A percentile compares a stretch with the other conserved stretches of the same genome.
phyloP scores from a whole-genome alignment of 2,888 invertebrate genomes.

The Ernsta delagoae region DNA sequence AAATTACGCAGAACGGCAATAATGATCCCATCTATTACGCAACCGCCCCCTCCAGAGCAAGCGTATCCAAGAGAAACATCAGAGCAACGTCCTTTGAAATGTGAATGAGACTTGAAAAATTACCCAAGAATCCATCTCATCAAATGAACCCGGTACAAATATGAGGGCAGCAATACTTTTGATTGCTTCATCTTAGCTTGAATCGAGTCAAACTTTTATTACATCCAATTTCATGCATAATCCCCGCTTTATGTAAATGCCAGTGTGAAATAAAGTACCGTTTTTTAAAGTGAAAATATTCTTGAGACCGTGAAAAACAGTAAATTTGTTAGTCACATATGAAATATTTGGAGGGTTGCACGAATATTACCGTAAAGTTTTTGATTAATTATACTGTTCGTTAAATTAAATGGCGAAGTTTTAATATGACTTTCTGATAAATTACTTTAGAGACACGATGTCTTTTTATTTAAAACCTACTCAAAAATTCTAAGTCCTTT shows the following conservation, averaged over 20 bases:
- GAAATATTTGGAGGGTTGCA: slow-evolving; percentile 8
- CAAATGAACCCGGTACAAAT: slow-evolving; percentile 33
- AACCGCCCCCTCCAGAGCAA: slow-evolving; percentile 1
- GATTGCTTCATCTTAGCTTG: slow-evolving; percentile 39
- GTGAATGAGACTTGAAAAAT: slow-evolving; percentile 33
- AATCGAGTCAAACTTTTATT: slow-evolving; percentile 39
- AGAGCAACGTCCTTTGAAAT: slow-evolving; percentile 29
- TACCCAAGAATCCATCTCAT: slow-evolving; percentile 27
- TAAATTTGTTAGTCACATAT: slow-evolving; percentile 7
- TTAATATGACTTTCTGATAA: not conserved
- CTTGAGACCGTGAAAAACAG: slow-evolving; percentile 27
- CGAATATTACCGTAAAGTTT: not conserved
- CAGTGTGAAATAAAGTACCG: slow-evolving; percentile 16
- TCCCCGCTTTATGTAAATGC: slow-evolving; percentile 18
- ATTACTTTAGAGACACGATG: slow-evolving; percentile 1
- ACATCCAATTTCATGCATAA: slow-evolving; percentile 36
- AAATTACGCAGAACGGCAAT: slow-evolving; percentile 33
- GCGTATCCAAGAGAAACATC: slow-evolving; percentile 31
- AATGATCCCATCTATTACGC: slow-evolving; percentile 35
- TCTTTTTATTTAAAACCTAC: slow-evolving; percentile 4
- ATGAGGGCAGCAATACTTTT: slow-evolving; percentile 38
- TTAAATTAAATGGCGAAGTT: not conserved
- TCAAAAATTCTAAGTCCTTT: slow-evolving; percentile 17
- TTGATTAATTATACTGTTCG: not conserved
- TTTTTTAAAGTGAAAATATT: slow-evolving; percentile 23